Conservation (phyloP, 2,888 invertebrate species). For the Eristalis intricaria region DNA sequence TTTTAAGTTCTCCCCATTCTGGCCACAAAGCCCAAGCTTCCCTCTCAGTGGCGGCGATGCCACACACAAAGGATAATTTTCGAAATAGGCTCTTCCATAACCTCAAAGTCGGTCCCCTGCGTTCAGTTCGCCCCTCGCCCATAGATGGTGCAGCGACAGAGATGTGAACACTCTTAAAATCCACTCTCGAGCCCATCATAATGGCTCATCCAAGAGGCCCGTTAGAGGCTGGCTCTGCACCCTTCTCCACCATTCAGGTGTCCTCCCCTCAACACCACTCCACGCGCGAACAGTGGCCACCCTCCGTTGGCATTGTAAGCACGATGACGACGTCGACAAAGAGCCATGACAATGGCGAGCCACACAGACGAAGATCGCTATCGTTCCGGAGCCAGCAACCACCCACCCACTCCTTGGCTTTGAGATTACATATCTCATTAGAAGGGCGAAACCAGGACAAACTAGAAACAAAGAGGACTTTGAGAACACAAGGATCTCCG, state of each 20-base stretch:
- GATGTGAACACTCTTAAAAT: constrained; percentile 57
- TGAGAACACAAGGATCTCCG: background rate
- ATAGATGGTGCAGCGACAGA: constrained; percentile 29
- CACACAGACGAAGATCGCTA: constrained; percentile 45
- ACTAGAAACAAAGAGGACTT: constrained; percentile 24
- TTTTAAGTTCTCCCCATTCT: constrained; percentile 19
- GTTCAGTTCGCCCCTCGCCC: constrained; percentile 27
- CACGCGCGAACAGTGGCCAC: constrained; percentile 29
- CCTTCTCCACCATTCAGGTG: constrained; percentile 10
- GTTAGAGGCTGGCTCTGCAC: constrained; percentile 28
- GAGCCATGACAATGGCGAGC: constrained; percentile 26
- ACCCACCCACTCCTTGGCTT: background rate
- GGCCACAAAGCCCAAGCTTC: constrained; percentile 9
- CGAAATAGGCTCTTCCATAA: constrained; percentile 43
- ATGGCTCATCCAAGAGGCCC: constrained; percentile 32
- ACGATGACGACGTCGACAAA: constrained; percentile 17
- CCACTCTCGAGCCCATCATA: constrained; percentile 46
- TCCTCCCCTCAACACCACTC: background rate
- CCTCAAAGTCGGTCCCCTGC: constrained; percentile 24
- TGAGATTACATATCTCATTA: constrained; percentile 49
- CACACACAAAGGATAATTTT: constrained; percentile 43
- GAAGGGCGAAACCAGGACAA: constrained; percentile 4
- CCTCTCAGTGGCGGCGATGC: background rate
- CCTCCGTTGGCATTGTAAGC: constrained; percentile 25
- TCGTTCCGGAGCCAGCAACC: constrained; percentile 16